Conservation (phyloP, 2,888 invertebrate genomes). For the Epinotia demarniana region DNA sequence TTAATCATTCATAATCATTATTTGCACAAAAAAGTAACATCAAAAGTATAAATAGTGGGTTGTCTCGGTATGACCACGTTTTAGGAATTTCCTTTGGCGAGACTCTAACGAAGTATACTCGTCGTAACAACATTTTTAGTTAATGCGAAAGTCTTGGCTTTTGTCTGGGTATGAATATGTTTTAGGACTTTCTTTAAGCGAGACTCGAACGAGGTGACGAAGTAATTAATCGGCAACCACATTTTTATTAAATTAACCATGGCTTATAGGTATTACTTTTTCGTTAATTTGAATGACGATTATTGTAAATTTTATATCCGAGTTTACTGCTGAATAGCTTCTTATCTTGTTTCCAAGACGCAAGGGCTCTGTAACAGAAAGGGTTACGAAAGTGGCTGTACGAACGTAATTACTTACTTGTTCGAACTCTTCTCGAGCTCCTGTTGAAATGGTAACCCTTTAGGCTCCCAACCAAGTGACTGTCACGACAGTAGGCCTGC, state of each 20-base stretch:
- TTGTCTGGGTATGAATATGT: neutral
- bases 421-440: slow-evolving; percentile 82
- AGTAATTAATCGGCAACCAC: neutral
- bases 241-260: neutral
- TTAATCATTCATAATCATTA: neutral
- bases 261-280: neutral
- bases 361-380: slow-evolving; percentile 71
- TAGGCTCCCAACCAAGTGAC: slow-evolving; percentile 76
- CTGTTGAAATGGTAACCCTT: slow-evolving; percentile 80
- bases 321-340: slow-evolving; percentile 45
- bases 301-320: slow-evolving; percentile 1
- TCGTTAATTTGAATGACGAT: neutral
- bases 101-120: neutral
- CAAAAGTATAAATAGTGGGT: slow-evolving; percentile 1
- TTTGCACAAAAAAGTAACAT: slow-evolving; percentile 9
- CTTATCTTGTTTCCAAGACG: slow-evolving; percentile 52
- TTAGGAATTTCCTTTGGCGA: neutral
- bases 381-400: slow-evolving; percentile 49
- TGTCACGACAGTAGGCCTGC: slow-evolving; percentile 75
- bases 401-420: slow-evolving; percentile 76
- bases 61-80: neutral
- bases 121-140: neutral
- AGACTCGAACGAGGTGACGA: neutral
- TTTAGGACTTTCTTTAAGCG: neutral
- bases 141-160: neutral